A percentile compares a stretch with the other conserved stretches of the same genome.
Conservation (phyloP, 2,113 vertebrate species). For the Bucco capensis region DNA sequence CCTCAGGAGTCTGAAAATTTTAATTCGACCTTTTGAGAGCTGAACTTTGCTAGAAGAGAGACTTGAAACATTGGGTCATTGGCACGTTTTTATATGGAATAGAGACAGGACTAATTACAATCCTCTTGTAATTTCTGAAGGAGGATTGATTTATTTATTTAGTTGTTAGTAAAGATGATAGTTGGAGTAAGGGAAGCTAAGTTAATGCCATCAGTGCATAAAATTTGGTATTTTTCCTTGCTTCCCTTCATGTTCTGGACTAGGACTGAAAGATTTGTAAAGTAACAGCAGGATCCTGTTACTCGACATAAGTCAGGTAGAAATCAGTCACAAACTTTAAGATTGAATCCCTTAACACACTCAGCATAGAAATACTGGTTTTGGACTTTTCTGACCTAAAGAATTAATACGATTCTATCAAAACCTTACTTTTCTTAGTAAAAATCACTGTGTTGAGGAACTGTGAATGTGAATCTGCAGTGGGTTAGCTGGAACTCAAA, state of each 20-base stretch:
- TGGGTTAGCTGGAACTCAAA: slow-evolving; percentile 56
- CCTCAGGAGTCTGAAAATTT: neutral
- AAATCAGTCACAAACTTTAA: slow-evolving; percentile 24
- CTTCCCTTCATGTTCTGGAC: neutral
- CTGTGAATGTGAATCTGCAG: slow-evolving; percentile 20
- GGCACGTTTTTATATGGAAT: neutral
- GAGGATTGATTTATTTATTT: neutral
- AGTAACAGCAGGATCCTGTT: neutral
- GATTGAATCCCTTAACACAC: neutral
- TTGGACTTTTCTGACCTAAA: neutral
- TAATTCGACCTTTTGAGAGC: neutral
- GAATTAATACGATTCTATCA: neutral
- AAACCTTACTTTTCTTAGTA: neutral
- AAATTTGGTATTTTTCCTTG: neutral
- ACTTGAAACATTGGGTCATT: neutral
- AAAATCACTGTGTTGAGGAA: slow-evolving; percentile 45
- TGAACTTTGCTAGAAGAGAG: neutral
- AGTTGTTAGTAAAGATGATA: neutral
- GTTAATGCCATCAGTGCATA: neutral
- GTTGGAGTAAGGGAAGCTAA: neutral
- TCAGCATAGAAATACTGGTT: neutral
- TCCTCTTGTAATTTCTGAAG: neutral
- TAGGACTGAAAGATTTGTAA: slow-evolving; percentile 19
- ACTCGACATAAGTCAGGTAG: neutral
- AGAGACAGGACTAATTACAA: neutral